Conservation (phyloP, 2,888 invertebrate species). For the Torymus tubicola region DNA sequence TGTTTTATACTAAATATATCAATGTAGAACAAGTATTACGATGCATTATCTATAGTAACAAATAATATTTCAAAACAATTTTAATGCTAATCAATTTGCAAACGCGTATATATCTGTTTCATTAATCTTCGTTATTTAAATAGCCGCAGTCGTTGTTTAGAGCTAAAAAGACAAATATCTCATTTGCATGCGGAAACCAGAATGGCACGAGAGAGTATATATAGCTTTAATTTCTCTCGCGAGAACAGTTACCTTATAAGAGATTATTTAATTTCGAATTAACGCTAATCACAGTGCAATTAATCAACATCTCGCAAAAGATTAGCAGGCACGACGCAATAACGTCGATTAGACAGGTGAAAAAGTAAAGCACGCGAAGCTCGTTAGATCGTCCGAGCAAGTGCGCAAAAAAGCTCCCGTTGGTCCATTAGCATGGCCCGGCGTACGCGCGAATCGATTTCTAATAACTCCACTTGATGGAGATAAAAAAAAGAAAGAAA, state of each 20-base stretch:
- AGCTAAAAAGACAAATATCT: no score
- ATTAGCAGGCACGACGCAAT: no score
- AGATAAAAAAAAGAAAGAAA: neutral
- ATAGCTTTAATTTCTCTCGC: neutral
- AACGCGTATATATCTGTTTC: neutral
- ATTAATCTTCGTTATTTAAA: conserved; percentile 10
- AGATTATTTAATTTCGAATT: neutral
- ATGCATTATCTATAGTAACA: neutral
- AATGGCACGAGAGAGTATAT: no score
- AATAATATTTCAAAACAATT: conserved; percentile 12
- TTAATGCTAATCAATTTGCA: neutral
- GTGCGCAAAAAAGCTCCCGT: conserved; percentile 24
- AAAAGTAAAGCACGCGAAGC: no score
- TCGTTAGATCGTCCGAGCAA: neutral
- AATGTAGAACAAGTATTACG: no score
- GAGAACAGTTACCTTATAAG: neutral
- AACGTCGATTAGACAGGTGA: no score
- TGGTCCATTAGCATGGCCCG: conserved; percentile 24
- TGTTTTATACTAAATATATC: no score
- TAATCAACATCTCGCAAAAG: no score
- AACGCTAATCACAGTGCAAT: neutral
- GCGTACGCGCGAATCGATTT: neutral
- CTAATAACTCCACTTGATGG: neutral
- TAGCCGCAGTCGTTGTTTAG: no score
- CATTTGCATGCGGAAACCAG: no score